A percentile compares a stretch with the other conserved stretches of the same genome.
Conservation (phyloP, 2,888 invertebrate genomes). For the Drosophila phalerata region DNA sequence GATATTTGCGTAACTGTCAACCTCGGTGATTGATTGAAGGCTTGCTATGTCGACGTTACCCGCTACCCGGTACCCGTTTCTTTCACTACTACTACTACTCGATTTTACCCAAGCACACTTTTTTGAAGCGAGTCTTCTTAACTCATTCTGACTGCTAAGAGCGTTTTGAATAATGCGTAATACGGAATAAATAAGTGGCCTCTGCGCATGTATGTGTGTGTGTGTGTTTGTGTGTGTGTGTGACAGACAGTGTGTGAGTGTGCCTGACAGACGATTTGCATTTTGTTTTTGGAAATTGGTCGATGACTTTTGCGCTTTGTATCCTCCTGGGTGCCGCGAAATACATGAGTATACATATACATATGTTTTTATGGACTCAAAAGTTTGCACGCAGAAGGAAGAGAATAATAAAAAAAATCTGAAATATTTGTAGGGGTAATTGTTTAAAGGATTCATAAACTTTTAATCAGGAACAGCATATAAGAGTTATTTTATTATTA, state of each 20-base stretch:
- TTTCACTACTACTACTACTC: background rate
- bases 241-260: conserved; percentile 35
- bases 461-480: too few relatives aligned
- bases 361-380: too few relatives aligned
- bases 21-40: conserved; percentile 78
- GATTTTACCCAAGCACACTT: background rate
- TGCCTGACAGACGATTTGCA: conserved; percentile 78
- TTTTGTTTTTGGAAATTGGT: conserved; percentile 69
- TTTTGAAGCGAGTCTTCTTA: conserved; percentile 5
- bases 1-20: conserved; percentile 80
- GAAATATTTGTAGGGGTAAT: background rate
- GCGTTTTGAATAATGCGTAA: conserved; percentile 75
- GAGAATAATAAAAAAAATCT: background rate
- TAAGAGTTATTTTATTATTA: too few relatives aligned
- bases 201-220: conserved; percentile 3
- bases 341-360: conserved; percentile 16
- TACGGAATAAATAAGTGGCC: conserved; percentile 78
- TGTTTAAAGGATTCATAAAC: background rate
- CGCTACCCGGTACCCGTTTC: too few relatives aligned
- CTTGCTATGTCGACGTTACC: conserved; percentile 34
- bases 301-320: conserved; percentile 56
- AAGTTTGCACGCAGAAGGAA: too few relatives aligned
- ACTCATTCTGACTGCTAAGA: conserved; percentile 18
- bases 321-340: conserved; percentile 17
- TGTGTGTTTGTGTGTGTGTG: conserved; percentile 21